Evolutionary conservation across 2,888 invertebrate genomes (phyloP), one percentile per base, ranked within the genome.

Genomic region (Carabus problematicus): DNA sequence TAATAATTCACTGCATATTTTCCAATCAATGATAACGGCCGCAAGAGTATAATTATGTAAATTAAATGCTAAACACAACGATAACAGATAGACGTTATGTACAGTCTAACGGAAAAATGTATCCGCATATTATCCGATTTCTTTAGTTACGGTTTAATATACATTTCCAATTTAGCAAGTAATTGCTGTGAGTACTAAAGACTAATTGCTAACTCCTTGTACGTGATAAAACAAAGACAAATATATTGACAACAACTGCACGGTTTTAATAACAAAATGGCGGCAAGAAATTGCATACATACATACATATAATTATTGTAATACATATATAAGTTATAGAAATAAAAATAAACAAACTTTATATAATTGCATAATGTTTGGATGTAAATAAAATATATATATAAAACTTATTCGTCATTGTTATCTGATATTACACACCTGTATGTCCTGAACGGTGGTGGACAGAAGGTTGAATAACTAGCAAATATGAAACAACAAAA

Each of bases 401-500:
- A n/a, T n/a, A n/a, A n/a, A n/a, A n/a, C n/a, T 45, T 45, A 45
- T 12, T 12, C 6, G 18, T 29, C 29, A 56, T 56, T 56, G 29
- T 29, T 56, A 56, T 18, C 29, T 29, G 4, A 56, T 56, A 19
- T 18, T 19, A 19, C 19, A 55, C n/a, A 55, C 14, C 16, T 55
- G 40, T 29, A 19, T 56, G 19, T 56, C 56, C 56, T 56, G 40
- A 39, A 29, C 8, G 29, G 56, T 39, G 56, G n/a, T n/a, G 19
- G 12, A n/a, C 14, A 45, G 3, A 45, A 2, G 12, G 19, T 40
- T 39, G 29, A 56, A 56, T 56, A 56, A 56, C 19, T 56, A 29
- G 56, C 39, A 39, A 39, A 56, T 29, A 56, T 56, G 19, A 56
- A 56, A 56, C 56, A 29, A 12, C 56, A 56, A 56, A n/a, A n/a